Conservation (phyloP, 2,113 vertebrate species). For the Theristicus caerulescens region DNA sequence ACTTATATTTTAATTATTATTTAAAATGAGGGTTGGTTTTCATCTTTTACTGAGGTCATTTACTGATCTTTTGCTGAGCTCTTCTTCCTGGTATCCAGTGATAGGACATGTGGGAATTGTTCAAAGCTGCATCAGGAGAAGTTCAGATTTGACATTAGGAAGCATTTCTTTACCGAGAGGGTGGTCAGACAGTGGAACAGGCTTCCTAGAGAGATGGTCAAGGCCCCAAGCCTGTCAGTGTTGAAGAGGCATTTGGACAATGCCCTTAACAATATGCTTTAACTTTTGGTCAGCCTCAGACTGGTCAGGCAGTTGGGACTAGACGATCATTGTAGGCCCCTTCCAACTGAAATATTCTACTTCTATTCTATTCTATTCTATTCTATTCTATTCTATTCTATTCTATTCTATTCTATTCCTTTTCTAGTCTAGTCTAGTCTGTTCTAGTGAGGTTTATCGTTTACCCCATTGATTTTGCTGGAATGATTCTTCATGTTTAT, state of each 20-base stretch:
- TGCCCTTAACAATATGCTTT: background rate
- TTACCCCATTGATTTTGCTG: background rate
- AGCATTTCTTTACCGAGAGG: background rate
- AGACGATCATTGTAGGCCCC: background rate
- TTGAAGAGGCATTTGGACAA: background rate
- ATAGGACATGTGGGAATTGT: rapidly evolving
- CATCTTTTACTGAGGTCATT: background rate
- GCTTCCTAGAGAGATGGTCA: background rate
- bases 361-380: background rate
- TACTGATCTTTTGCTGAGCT: background rate
- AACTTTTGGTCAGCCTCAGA: background rate
- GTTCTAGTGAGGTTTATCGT: background rate
- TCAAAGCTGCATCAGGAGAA: rapidly evolving
- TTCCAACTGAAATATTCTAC: background rate
- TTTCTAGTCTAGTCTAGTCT: background rate
- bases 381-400: background rate
- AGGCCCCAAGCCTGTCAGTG: background rate
- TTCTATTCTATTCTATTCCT: background rate
- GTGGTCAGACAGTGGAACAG: background rate
- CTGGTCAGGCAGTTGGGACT: background rate
- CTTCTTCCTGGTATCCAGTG: background rate
- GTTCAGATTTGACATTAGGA: background rate
- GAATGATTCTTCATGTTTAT: background rate
- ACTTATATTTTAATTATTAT: background rate
- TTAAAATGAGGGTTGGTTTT: background rate